These are phyloP conservation scores for Zophobas atratus DNA, from an alignment of 1,140 invertebrate species.

Conservation along the genomic window DNA sequence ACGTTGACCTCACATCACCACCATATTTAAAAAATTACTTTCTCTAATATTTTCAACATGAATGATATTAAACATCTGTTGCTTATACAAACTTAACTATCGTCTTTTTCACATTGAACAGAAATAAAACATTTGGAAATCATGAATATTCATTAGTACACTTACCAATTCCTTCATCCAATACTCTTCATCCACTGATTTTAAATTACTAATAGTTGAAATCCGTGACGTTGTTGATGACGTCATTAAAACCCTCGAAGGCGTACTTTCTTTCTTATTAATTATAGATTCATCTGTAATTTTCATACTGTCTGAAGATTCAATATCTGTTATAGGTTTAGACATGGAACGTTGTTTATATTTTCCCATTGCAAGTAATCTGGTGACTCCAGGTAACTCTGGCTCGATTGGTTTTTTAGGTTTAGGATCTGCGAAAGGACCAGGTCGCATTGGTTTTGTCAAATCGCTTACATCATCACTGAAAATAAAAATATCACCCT, in stretches of 20 bases:
- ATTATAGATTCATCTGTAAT: constrained; percentile 14
- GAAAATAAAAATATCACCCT: constrained; percentile 8
- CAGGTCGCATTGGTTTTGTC: constrained; percentile 41
- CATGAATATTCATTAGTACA: background rate
- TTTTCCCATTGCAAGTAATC: constrained; percentile 37
- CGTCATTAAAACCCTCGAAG: background rate
- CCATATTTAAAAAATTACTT: no score
- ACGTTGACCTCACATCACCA: constrained; percentile 17
- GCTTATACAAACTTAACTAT: no score
- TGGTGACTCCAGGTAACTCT: constrained; percentile 18
- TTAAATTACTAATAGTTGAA: constrained; percentile 28
- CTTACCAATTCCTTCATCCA: constrained; percentile 45
- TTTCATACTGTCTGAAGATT: background rate
- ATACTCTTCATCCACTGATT: constrained; percentile 34
- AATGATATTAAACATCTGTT: no score
- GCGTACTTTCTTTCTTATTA: constrained; percentile 11
- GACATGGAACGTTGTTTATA: constrained; percentile 11
- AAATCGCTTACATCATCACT: constrained; percentile 38
- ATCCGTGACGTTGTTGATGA: constrained; percentile 7
- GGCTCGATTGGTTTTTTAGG: constrained; percentile 22
- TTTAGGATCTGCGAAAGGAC: constrained; percentile 41
- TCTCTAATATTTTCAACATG: background rate
- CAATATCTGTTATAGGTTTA: constrained; percentile 5
- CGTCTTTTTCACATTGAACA: no score
- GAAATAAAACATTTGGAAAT: background rate